A percentile compares a stretch with the other conserved stretches of the same genome.
phyloP scores from a whole-genome alignment of 2,888 invertebrate species.

The Microchrysa polita region DNA sequence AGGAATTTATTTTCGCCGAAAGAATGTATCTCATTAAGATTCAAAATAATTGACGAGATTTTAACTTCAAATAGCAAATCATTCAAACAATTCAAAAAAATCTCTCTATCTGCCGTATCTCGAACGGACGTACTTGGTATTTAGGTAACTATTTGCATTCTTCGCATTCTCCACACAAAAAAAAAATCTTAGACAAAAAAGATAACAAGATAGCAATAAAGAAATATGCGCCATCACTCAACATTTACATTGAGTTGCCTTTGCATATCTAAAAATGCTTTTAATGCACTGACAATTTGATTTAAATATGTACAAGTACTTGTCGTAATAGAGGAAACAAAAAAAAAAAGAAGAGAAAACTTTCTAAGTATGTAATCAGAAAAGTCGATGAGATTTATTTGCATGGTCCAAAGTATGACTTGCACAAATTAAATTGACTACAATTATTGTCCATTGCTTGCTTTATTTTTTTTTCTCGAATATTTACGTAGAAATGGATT shows the following conservation, averaged over 20 bases:
- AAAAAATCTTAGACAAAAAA: slow-evolving; percentile 3
- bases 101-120: neutral
- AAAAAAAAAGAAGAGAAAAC: no score
- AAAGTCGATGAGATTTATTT: neutral
- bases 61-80: slow-evolving; percentile 17
- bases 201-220: neutral
- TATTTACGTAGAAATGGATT: no score
- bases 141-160: neutral
- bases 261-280: slow-evolving; percentile 29
- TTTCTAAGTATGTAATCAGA: no score
- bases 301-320: neutral
- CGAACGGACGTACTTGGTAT: neutral
- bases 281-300: slow-evolving; percentile 34
- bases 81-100: neutral
- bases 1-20: no score
- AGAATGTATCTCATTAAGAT: no score
- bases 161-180: neutral
- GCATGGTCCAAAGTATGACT: no score
- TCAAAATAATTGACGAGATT: neutral
- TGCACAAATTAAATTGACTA: neutral
- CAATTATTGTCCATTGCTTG: neutral
- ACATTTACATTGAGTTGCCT: neutral
- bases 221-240: neutral
- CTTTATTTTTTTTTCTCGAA: no score
- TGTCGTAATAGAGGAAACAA: neutral